Conservation (phyloP, 2,797 vertebrate species). For the Anas bernieri region DNA sequence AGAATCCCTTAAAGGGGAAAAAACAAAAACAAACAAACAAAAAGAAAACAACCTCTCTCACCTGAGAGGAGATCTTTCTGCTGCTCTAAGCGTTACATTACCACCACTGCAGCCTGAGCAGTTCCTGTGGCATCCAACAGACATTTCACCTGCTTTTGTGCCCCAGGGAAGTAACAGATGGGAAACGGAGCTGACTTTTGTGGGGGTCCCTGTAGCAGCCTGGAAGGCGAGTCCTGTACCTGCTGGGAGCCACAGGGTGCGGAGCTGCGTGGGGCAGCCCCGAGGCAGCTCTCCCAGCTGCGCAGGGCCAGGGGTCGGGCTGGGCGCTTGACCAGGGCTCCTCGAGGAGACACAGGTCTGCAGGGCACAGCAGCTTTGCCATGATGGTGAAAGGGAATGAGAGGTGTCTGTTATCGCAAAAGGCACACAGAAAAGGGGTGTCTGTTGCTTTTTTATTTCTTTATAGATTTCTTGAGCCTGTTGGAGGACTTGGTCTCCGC, state of each 20-base stretch:
- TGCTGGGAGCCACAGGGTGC: fast-evolving
- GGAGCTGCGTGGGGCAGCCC: neutral
- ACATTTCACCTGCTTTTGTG: constrained; percentile 1
- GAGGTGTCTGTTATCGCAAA: neutral
- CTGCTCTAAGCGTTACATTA: neutral
- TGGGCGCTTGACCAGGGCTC: neutral
- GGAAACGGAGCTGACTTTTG: neutral
- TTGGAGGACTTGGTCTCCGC: neutral
- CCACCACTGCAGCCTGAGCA: neutral
- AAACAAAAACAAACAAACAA: neutral
- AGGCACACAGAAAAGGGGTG: neutral
- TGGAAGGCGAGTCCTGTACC: neutral
- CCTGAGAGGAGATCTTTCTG: neutral
- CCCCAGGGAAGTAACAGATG: constrained; percentile 28
- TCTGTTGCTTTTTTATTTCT: neutral
- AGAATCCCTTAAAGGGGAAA: neutral
- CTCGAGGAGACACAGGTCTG: neutral
- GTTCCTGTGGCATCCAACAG: neutral
- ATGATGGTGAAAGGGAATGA: neutral
- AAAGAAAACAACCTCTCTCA: neutral
- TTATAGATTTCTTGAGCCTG: neutral
- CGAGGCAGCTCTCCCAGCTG: neutral
- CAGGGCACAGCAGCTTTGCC: neutral
- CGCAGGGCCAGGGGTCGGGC: neutral
- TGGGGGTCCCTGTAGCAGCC: neutral